Evolutionary conservation across 1,140 invertebrate genomes (phyloP).

Genomic region (Mylabris phalerata): DNA sequence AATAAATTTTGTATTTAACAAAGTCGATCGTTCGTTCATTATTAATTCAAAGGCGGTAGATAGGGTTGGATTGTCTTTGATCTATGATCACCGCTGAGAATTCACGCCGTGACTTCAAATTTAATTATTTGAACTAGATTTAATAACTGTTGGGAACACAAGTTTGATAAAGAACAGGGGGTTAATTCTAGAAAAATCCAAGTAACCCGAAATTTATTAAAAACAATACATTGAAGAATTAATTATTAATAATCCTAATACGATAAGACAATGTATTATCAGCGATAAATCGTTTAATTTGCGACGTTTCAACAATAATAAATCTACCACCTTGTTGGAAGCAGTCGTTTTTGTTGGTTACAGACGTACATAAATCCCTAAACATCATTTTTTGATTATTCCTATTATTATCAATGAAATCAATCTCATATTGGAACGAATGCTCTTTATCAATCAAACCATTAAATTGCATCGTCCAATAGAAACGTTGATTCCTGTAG

Average conservation of each 20-base stretch:
- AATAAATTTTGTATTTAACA: slow-evolving; percentile 10
- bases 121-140: slow-evolving; percentile 13
- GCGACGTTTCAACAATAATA: slow-evolving; percentile 5
- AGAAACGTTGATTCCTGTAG: slow-evolving; percentile 4
- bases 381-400: slow-evolving; percentile 4
- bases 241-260: slow-evolving; percentile 10
- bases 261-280: slow-evolving; percentile 4
- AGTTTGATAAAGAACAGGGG: too few species aligned
- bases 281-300: slow-evolving; percentile 8
- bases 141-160: slow-evolving; percentile 8
- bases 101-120: slow-evolving; percentile 18
- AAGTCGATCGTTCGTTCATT: slow-evolving; percentile 4
- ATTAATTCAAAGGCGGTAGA: slow-evolving; percentile 3
- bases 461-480: slow-evolving; percentile 18
- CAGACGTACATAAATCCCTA: slow-evolving; percentile 5
- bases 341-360: slow-evolving; percentile 6
- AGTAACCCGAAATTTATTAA: not conserved
- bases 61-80: slow-evolving; percentile 11
- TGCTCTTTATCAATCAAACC: slow-evolving; percentile 11
- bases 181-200: not conserved
- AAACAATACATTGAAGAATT: not conserved
- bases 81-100: slow-evolving; percentile 14
- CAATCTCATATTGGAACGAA: slow-evolving; percentile 15
- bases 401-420: slow-evolving; percentile 16
- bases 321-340: not conserved